Base-by-base conservation (phyloP, 37 sponge, comb jelly and placozoan genomes). In the Cladorhizidae sp. region DNA sequence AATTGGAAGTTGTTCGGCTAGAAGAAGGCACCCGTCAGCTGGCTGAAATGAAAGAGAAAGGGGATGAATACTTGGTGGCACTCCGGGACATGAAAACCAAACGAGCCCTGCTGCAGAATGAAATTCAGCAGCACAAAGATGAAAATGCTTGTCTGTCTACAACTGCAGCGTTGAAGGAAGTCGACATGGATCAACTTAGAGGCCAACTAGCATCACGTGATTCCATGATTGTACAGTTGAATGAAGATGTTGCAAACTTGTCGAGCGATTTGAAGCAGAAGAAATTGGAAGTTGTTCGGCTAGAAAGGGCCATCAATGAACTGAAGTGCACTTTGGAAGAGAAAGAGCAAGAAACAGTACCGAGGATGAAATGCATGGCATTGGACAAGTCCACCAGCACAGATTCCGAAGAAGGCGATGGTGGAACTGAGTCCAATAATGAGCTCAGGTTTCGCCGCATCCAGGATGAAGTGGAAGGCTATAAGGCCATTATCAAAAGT, bases 401-500 rank as follows among this genome's bases (percentile, higher is more conserved):
- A 45, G 49, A 45, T 45, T 45, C 49, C 9, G 8, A 45, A 45
- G 9, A 9, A 6, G 61, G 17, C 6, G 61, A 59, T 8, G 28
- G 12, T 28, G 28, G 3, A 17, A 17, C 61, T 28, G 61, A 18
- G 5, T 59, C 61, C 6, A 59, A 59, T 7, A 17, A 3, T 17
- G 61, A 49, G 70, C 36, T 77, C 77, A 35, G 21, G 38, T 63
- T 37, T 15, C 15, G 59, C n/a, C 58, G 62, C 31, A 22, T 72
- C 1, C 20, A 41, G 17, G 49, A 80, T 58, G 76, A 90, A 61
- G 70, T 75, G 11, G 85, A 74, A 64, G 83, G 50, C 11, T 73
- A 75, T 43, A 68, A 70, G 22, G 90, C 85, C 31, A 90, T 62
- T 11, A 58, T 75, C 0, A 69, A 69, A 26, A 85, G 69, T 39